Evolutionary conservation across 2,113 vertebrate species (phyloP).

Genomic region (Vimba vimba): DNA sequence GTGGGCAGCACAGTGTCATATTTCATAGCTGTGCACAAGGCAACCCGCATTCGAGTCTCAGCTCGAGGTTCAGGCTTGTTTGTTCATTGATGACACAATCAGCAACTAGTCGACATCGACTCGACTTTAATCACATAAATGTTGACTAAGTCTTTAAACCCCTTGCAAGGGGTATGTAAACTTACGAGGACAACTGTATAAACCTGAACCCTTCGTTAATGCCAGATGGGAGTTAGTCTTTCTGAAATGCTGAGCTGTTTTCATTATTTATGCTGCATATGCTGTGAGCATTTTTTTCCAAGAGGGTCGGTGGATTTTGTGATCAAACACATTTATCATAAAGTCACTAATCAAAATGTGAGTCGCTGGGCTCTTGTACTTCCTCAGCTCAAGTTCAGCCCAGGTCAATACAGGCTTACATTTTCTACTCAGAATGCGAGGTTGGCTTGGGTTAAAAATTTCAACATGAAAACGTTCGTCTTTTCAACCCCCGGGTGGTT

Average conservation of each 20-base stretch:
- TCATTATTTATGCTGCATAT: background rate
- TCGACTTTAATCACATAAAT: too few species aligned
- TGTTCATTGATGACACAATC: too few species aligned
- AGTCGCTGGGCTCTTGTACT: background rate
- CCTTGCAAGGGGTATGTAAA: background rate
- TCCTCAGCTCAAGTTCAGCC: background rate
- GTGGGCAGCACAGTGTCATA: too few species aligned
- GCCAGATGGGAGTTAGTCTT: background rate
- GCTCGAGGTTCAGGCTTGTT: too few species aligned
- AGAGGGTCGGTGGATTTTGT: background rate
- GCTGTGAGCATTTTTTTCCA: background rate
- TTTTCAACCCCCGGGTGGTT: constrained; percentile 14
- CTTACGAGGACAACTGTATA: background rate
- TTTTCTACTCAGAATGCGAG: constrained; percentile 13
- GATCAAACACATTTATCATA: constrained; percentile 14
- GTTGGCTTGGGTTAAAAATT: constrained; percentile 19
- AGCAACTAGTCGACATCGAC: too few species aligned
- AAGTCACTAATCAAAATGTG: background rate
- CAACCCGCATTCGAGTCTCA: too few species aligned
- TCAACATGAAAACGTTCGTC: constrained; percentile 21
- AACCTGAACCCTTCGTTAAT: background rate
- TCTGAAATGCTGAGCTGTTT: background rate
- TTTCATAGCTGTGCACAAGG: too few species aligned
- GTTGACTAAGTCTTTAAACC: too few species aligned
- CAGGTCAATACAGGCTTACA: background rate